Evolutionary conservation across 1,140 invertebrate genomes (phyloP), one percentile per base, ranked within the genome.

Genomic region (Sycobia sp.): DNA sequence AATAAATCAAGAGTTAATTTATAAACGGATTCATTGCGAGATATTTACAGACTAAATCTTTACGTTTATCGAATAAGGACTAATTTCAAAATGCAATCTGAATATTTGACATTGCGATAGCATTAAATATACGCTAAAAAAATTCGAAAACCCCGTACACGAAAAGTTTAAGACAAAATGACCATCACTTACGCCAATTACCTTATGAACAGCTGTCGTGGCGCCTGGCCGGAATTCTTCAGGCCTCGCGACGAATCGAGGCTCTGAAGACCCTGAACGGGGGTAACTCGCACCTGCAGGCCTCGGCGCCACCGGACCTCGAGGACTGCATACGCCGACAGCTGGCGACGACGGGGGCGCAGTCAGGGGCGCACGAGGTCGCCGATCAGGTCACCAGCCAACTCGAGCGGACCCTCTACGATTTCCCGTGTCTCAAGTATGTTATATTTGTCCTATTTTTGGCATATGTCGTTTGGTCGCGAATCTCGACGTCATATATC

Each of bases 341-440:
- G 55, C 54, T 79, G 63, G 73, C 74, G 3, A 77, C 70, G 57
- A 69, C 68, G 47, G 77, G 75, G 0, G 69, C 68, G 11, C 64
- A 67, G 29, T 76, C 68, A 63, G 77, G 77, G 53, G 70, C 67
- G 18, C 67, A 60, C 1, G 71, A 77, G 57, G 77, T 78, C 32
- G 71, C 71, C 38, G 67, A 73, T 55, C 77, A 75, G 51, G 75
- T 79, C 57, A 66, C 77, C 50, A 66, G 7, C 22, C 77, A 77
- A 43, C 56, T 79, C 32, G 68, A 75, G 46, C 72, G 71, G 25
- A 91, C 90, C 2, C 76, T 91, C 16, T 90, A 89, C 71, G 90
- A 91, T 75, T 92, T 91, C 73, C 90, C 90, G 4, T 88, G 86
- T 71, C 78, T 92, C 10, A 88, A 51, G 60, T 67, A 49, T 20